Base-by-base conservation (phyloP, 2,797 vertebrate species). In the Fundulus diaphanus region DNA sequence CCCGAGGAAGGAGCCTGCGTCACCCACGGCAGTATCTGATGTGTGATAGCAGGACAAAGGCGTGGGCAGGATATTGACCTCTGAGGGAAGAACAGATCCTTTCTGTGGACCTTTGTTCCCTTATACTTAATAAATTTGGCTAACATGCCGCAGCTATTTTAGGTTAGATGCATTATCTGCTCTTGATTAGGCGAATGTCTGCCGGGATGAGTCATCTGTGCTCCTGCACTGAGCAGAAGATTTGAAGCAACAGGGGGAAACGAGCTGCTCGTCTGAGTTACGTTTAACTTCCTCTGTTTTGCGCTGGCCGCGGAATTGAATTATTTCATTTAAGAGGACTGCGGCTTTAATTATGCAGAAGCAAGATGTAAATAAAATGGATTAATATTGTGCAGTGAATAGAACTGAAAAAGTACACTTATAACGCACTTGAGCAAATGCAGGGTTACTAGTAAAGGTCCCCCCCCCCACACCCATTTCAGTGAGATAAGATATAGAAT, bases 31-130 rank as follows among this genome's bases (percentile, higher is more conserved):
- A 11, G 7, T 27, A 63, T 56, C 72, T 78, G 87, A 90, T 87
- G 44, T 56, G 77, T 71, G 91, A 93, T 93, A 92, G 85, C 78
- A 24, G 68, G 80, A 94, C 92, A 92, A 93, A 89, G 79, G 74
- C 87, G 1, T 0, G 7, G 40, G 85, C 90, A 92, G 94, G 93
- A 94, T 89, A 93, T 93, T 92, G 90, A 93, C 90, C 91, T 84
- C 88, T 69, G 84, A 82, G 31, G 76, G 59, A 78, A 83, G 54
- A 87, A 75, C 77, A 85, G 78, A 79, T 33, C 59, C 72, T 76
- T 87, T 87, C 80, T 79, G 70, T 67, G 56, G 72, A 87, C 83
- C 80, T 90, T 88, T 87, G 84, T 85, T 90, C 51, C 68, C 52
- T 40, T 72, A 57, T 56, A 83, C 77, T 87, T 81, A 72, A 89